These are phyloP conservation scores for Linhomoeus sp. DNA, from an alignment of 2,888 invertebrate genomes.

Conservation along the genomic window DNA sequence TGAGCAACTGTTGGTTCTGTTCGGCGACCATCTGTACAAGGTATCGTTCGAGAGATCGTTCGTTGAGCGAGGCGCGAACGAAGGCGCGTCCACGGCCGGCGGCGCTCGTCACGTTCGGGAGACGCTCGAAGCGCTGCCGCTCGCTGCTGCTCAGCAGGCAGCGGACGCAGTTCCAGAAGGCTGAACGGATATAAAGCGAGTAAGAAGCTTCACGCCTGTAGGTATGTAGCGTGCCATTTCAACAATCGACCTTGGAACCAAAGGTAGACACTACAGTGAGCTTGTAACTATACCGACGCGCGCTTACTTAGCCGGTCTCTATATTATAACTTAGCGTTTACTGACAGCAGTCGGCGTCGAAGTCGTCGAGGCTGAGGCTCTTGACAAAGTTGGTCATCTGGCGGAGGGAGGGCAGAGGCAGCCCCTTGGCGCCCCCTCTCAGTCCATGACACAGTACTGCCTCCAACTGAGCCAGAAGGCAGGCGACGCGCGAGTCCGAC, in stretches of 20 bases:
- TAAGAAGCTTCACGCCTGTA: no score
- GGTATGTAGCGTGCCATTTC: no score
- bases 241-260: no score
- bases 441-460: conserved; percentile 57
- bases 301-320: no score
- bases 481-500: conserved; percentile 43
- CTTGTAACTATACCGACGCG: no score
- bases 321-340: no score
- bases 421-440: conserved; percentile 34
- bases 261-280: no score
- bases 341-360: background rate
- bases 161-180: conserved; percentile 33
- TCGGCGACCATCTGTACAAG: conserved; percentile 3
- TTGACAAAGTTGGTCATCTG: conserved; percentile 53
- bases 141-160: conserved; percentile 64
- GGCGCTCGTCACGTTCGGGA: conserved; percentile 49
- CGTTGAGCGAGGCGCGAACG: conserved; percentile 69
- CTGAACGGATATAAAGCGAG: conserved; percentile 15
- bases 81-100: conserved; percentile 66
- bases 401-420: conserved; percentile 31
- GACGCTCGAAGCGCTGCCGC: conserved; percentile 55
- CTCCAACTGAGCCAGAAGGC: conserved; percentile 53
- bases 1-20: background rate
- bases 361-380: conserved; percentile 26
- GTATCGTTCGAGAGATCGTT: conserved; percentile 53